Evolutionary conservation across 2,113 vertebrate genomes (phyloP).

Genomic region (Sapajus apella): DNA sequence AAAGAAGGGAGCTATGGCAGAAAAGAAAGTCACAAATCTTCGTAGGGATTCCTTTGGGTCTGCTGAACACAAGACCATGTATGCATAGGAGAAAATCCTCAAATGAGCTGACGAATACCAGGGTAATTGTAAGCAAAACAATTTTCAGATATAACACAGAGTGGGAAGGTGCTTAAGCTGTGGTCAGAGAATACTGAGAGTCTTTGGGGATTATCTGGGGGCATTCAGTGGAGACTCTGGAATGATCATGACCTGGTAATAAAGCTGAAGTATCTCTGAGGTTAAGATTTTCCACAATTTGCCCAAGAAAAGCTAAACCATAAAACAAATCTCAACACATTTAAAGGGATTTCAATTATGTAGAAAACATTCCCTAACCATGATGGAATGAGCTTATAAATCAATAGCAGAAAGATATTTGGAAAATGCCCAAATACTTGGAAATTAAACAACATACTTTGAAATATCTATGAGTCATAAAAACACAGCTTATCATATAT

Average conservation of each 20-base stretch:
- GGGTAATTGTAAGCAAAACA: neutral
- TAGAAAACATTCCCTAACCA: neutral
- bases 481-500: neutral
- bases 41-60: neutral
- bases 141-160: too few species aligned
- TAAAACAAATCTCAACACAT: neutral
- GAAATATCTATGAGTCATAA: neutral
- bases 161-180: neutral
- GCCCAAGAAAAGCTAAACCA: neutral
- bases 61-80: neutral
- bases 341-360: neutral
- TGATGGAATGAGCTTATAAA: neutral
- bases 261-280: neutral
- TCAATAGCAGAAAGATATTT: neutral
- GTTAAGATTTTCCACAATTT: neutral
- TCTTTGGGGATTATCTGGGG: neutral
- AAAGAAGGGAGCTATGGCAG: neutral
- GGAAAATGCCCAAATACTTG: neutral
- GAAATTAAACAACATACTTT: neutral
- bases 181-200: neutral
- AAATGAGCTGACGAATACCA: neutral
- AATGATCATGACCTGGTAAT: neutral
- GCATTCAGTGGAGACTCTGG: neutral
- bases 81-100: neutral
- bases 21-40: neutral